Evolutionary conservation across 2,797 vertebrate species (phyloP).

Genomic region (Esox lucius): DNA sequence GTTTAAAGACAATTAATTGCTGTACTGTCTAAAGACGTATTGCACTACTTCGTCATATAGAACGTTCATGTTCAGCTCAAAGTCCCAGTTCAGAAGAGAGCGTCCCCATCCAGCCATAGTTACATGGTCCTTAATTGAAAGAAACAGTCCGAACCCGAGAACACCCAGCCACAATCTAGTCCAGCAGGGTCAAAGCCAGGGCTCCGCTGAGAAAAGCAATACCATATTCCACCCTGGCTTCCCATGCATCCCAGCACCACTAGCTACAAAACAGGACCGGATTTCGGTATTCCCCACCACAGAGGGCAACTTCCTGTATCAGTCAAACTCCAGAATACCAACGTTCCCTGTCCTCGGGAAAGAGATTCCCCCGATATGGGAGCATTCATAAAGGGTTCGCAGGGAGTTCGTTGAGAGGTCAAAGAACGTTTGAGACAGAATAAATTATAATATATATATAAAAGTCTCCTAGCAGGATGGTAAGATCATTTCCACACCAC

Average conservation of each 20-base stretch:
- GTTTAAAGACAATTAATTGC: no score
- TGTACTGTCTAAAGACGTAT: no score
- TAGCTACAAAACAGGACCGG: background rate
- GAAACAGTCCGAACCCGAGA: no score
- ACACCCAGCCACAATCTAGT: background rate
- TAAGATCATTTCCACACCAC: constrained; percentile 19
- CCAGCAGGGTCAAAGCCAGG: background rate
- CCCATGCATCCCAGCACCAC: background rate
- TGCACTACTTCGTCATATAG: no score
- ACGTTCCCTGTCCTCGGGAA: constrained; percentile 12
- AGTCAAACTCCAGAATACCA: constrained; percentile 32
- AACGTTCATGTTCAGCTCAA: no score
- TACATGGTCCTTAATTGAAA: no score
- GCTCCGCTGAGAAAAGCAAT: background rate
- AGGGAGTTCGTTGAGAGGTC: constrained; percentile 25
- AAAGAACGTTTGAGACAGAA: background rate
- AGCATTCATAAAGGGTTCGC: background rate
- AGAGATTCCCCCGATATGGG: constrained; percentile 23
- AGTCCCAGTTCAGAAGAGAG: no score
- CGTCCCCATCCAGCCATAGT: no score
- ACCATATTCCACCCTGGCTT: background rate
- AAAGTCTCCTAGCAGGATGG: background rate
- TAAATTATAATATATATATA: constrained; percentile 3
- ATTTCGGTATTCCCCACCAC: constrained; percentile 26
- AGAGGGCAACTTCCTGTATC: constrained; percentile 29